These are phyloP conservation scores for Atopsyche davidsoni DNA, from an alignment of 1,140 invertebrate species.

Conservation along the genomic window DNA sequence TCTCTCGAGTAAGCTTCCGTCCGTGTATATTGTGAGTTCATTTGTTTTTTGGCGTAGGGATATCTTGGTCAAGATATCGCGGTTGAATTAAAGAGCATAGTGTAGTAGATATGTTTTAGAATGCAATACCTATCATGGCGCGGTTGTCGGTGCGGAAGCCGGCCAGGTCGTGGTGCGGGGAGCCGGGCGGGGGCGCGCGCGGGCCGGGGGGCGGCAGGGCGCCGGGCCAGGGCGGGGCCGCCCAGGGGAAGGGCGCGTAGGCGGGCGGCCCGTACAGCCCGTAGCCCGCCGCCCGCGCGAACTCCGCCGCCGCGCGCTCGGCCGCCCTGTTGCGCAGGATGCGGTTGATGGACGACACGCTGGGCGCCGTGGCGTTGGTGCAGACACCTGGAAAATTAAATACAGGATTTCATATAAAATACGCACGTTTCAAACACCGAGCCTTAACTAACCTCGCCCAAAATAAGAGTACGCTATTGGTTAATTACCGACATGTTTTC, in stretches of 20 bases:
- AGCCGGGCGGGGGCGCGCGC: constrained; percentile 45
- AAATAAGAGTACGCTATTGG: too few species aligned
- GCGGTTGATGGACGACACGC: constrained; percentile 88
- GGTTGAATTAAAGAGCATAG: too few species aligned
- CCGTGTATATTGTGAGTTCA: too few species aligned
- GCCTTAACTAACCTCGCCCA: too few species aligned
- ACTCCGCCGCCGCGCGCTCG: constrained; percentile 88
- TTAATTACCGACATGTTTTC: too few species aligned
- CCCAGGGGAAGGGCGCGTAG: constrained; percentile 60
- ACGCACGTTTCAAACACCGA: neutral
- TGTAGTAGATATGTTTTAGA: too few species aligned
- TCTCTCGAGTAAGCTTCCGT: too few species aligned
- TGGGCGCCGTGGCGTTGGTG: constrained; percentile 84
- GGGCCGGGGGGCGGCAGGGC: constrained; percentile 47
- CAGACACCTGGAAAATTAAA: constrained; percentile 58
- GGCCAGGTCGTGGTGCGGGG: constrained; percentile 45
- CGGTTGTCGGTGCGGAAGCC: constrained; percentile 35
- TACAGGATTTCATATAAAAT: neutral
- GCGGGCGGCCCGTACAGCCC: constrained; percentile 73
- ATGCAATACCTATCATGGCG: too few species aligned
- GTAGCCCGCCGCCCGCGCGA: constrained; percentile 84
- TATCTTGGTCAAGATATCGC: too few species aligned
- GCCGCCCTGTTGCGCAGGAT: constrained; percentile 86
- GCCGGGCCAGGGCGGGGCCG: constrained; percentile 45
- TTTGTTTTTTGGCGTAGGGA: too few species aligned